Conservation (phyloP, 2,113 vertebrate species). For the Turdus rufiventris region DNA sequence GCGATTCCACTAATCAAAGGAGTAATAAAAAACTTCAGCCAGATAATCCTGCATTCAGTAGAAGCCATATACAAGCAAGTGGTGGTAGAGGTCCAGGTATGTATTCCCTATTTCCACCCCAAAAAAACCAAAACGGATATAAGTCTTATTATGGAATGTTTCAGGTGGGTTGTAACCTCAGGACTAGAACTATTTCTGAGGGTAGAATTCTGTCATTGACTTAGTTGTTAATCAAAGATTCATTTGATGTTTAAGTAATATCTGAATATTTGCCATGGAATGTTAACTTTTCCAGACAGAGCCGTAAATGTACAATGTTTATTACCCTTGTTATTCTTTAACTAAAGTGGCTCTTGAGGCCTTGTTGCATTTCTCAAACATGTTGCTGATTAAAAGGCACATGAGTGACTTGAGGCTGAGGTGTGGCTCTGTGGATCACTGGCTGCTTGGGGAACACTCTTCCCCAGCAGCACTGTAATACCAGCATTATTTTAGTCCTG, state of each 20-base stretch:
- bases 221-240: neutral
- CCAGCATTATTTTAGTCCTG: neutral
- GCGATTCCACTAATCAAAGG: slow-evolving; percentile 68
- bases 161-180: neutral
- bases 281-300: neutral
- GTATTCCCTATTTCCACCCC: neutral
- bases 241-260: neutral
- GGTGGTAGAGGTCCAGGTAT: slow-evolving; percentile 82
- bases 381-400: neutral
- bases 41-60: slow-evolving; percentile 73
- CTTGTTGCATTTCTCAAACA: neutral
- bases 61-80: slow-evolving; percentile 77
- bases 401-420: neutral
- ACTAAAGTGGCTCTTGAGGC: neutral
- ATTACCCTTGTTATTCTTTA: neutral
- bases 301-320: neutral
- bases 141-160: neutral
- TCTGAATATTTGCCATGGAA: neutral
- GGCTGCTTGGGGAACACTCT: neutral
- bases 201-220: neutral
- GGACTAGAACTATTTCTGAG: neutral
- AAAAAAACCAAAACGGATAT: fast-evolving
- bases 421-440: neutral
- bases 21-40: slow-evolving; percentile 69
- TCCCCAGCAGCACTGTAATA: neutral